Percentiles rank a stretch among this genome's conserved stretches.
phyloP scores from a whole-genome alignment of 2,888 invertebrate genomes.

The Aethes cnicana region DNA sequence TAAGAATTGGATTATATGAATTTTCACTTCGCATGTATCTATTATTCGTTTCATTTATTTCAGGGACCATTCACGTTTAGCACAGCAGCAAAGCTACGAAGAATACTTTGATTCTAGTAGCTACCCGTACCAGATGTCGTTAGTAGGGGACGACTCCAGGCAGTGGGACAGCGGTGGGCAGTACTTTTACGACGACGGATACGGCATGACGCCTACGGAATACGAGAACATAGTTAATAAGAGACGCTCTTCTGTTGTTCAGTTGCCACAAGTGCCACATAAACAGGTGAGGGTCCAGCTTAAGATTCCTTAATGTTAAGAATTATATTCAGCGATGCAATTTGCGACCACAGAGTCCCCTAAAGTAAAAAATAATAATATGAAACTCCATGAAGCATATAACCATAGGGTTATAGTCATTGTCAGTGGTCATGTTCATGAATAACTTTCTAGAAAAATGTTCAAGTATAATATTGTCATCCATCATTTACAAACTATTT shows the following conservation, averaged over 20 bases:
- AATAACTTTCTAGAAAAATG: too few species aligned
- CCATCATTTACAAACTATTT: too few species aligned
- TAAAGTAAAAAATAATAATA: too few species aligned
- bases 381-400: too few species aligned
- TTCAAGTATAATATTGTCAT: too few species aligned
- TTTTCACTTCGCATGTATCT: too few species aligned
- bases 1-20: too few species aligned
- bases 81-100: constrained; percentile 82
- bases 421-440: too few species aligned
- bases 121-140: constrained; percentile 83
- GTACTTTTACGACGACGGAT: constrained; percentile 68
- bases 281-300: constrained; percentile 55
- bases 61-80: constrained; percentile 78
- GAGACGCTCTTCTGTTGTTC: constrained; percentile 76
- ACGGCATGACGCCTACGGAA: constrained; percentile 76
- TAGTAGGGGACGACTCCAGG: constrained; percentile 83
- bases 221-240: constrained; percentile 82
- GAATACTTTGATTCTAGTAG: constrained; percentile 86
- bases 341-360: too few species aligned
- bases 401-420: too few species aligned
- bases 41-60: constrained; percentile 33
- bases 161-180: constrained; percentile 89
- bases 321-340: too few species aligned
- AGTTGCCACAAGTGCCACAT: constrained; percentile 76
- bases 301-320: constrained; percentile 1